Conservation (phyloP, 2,113 vertebrate genomes). For the Plestiodon gilberti region DNA sequence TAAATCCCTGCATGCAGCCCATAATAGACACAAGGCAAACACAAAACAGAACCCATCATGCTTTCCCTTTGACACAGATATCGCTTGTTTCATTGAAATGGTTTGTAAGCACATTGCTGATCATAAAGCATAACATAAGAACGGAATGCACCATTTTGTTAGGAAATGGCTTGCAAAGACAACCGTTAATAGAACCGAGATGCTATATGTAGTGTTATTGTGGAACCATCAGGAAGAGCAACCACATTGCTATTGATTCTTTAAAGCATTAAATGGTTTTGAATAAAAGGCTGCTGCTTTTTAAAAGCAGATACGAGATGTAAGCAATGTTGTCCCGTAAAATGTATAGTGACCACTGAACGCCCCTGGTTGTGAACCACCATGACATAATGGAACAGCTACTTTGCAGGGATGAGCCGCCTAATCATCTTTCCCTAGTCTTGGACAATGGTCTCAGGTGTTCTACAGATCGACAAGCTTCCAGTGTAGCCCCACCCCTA, state of each 20-base stretch:
- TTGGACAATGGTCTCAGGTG: neutral
- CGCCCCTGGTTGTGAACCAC: neutral
- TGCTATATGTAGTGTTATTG: neutral
- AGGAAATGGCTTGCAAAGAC: constrained; percentile 21
- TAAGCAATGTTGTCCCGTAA: neutral
- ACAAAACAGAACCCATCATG: neutral
- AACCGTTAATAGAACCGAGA: constrained; percentile 3
- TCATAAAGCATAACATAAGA: neutral
- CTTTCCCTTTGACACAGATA: neutral
- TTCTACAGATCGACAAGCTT: neutral
- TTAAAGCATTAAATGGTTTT: constrained; percentile 14
- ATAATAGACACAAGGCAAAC: neutral
- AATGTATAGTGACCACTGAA: neutral
- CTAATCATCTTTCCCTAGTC: neutral
- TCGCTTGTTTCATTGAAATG: neutral
- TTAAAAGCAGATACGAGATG: neutral
- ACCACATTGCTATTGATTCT: neutral
- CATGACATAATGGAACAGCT: neutral
- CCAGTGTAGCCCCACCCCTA: neutral
- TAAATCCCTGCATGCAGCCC: neutral
- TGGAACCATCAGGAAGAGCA: constrained; percentile 7
- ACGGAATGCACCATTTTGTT: neutral
- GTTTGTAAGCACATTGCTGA: constrained; percentile 13
- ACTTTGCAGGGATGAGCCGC: neutral
- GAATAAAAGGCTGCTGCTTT: constrained; percentile 8